These are phyloP conservation scores for Melieria picta DNA, from an alignment of 2,888 invertebrate species.

Conservation along the genomic window DNA sequence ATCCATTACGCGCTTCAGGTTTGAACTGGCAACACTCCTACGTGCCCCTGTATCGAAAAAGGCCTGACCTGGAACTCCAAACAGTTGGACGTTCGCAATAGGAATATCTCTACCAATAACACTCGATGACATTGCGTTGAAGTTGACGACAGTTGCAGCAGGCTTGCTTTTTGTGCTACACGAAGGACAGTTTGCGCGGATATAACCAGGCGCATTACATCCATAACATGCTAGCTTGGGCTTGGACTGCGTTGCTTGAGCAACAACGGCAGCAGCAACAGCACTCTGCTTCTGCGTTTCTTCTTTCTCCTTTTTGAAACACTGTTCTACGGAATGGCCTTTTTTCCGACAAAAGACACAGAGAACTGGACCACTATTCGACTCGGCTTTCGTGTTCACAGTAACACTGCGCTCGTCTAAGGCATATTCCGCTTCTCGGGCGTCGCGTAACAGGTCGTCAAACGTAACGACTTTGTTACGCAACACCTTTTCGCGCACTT, in stretches of 20 bases:
- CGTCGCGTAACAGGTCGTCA: conserved; percentile 7
- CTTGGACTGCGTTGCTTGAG: neutral
- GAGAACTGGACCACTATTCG: neutral
- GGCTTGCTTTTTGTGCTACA: conserved; percentile 17
- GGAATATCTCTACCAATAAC: conserved; percentile 15
- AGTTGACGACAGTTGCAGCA: conserved; percentile 20
- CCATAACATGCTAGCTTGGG: conserved; percentile 34
- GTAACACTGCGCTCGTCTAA: conserved; percentile 18
- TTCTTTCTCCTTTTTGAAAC: neutral
- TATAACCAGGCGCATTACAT: conserved; percentile 31
- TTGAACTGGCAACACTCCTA: conserved; percentile 34
- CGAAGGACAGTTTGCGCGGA: conserved; percentile 33
- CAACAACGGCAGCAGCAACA: conserved; percentile 1
- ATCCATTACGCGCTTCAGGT: conserved; percentile 23
- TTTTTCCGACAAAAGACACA: neutral
- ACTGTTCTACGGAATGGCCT: neutral
- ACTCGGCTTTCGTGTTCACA: neutral
- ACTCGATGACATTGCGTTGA: conserved; percentile 16
- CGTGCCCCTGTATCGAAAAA: conserved; percentile 35
- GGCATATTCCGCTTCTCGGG: conserved; percentile 16
- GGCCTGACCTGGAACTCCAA: conserved; percentile 32
- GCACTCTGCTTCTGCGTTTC: neutral
- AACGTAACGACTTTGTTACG: conserved; percentile 18
- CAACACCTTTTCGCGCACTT: conserved; percentile 20
- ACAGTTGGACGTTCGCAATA: conserved; percentile 21